A percentile compares a stretch with the other conserved stretches of the same genome.
Conservation (phyloP, 2,113 vertebrate genomes). For the Patagioenas fasciata region DNA sequence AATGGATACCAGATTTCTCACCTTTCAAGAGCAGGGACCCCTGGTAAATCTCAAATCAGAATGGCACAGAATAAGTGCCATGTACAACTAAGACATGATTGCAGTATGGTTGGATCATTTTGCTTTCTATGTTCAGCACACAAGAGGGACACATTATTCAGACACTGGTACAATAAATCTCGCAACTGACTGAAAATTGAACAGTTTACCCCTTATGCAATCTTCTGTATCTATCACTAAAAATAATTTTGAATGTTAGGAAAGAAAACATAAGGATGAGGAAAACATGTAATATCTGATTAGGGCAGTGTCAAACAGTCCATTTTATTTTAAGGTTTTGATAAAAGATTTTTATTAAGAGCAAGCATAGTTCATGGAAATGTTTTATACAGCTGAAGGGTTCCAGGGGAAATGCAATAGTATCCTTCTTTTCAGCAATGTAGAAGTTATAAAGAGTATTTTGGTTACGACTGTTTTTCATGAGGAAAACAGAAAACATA, state of each 20-base stretch:
- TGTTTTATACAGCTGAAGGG: background rate
- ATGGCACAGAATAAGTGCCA: background rate
- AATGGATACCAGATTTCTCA: background rate
- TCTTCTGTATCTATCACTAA: background rate
- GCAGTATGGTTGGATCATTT: background rate
- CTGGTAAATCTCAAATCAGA: background rate
- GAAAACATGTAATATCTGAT: background rate
- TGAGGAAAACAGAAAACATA: background rate
- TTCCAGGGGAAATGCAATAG: background rate
- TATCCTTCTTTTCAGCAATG: background rate
- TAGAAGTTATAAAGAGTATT: background rate
- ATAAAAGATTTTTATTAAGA: background rate
- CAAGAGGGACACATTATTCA: background rate
- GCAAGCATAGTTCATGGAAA: background rate
- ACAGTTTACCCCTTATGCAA: background rate
- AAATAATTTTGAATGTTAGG: background rate
- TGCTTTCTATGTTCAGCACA: background rate
- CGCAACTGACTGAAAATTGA: background rate
- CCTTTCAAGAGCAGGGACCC: background rate
- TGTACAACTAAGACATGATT: background rate
- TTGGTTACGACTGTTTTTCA: background rate
- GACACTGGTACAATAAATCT: background rate
- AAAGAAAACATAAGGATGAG: background rate
- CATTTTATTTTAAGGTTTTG: background rate
- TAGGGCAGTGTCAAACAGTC: background rate